phyloP scores from a whole-genome alignment of 2,888 invertebrate genomes.

The Cabera pusaria region DNA sequence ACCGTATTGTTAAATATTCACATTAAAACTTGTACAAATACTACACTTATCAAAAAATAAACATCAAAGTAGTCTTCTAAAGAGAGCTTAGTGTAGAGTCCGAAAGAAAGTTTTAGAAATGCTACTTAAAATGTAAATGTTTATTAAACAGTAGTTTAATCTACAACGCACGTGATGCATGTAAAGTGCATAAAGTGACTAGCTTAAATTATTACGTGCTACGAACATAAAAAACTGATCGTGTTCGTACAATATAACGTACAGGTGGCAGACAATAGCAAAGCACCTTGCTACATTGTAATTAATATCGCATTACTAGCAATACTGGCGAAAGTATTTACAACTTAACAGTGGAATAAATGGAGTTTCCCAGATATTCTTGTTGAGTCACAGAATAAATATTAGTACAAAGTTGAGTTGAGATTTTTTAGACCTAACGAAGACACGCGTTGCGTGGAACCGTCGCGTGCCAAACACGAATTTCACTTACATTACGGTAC shows the following conservation, averaged over 20 bases:
- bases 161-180: constrained; percentile 18
- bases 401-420: constrained; percentile 59
- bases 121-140: constrained; percentile 4
- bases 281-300: constrained; percentile 45
- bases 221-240: constrained; percentile 31
- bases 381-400: too few species aligned
- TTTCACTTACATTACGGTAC: constrained; percentile 51
- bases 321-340: constrained; percentile 69
- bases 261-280: constrained; percentile 35
- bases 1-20: too few species aligned
- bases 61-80: too few species aligned
- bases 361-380: constrained; percentile 67
- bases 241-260: constrained; percentile 35
- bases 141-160: constrained; percentile 10
- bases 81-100: too few species aligned
- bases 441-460: constrained; percentile 67
- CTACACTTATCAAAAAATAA: too few species aligned
- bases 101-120: constrained; percentile 14
- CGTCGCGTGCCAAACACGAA: constrained; percentile 61
- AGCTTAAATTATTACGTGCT: constrained; percentile 24
- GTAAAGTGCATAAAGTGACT: constrained; percentile 25
- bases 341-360: constrained; percentile 62
- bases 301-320: constrained; percentile 60
- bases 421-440: constrained; percentile 52
- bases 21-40: too few species aligned